Evolutionary conservation across 2,888 invertebrate species (phyloP).

Genomic region (Sclerodermus sp.): DNA sequence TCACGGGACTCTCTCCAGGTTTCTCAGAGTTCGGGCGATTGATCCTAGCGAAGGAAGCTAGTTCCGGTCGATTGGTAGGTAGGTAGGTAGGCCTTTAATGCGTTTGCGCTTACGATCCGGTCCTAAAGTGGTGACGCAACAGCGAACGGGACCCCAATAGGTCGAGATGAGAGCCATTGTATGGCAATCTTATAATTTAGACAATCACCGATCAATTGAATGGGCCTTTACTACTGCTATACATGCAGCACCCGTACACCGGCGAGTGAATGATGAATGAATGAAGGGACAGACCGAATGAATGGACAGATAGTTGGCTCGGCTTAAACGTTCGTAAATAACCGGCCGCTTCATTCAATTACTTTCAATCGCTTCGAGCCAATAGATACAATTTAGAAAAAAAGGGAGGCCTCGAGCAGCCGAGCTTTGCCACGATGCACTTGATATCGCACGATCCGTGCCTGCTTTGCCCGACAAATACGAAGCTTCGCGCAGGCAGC

Average conservation of each 20-base stretch:
- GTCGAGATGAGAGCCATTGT: conserved; percentile 59
- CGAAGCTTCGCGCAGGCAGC: no score
- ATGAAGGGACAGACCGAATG: conserved; percentile 59
- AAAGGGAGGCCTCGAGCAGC: conserved; percentile 17
- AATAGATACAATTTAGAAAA: conserved; percentile 59
- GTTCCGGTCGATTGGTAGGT: not conserved
- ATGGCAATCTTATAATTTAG: conserved; percentile 60
- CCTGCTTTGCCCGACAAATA: no score
- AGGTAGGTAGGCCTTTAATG: conserved; percentile 29
- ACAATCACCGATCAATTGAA: conserved; percentile 60
- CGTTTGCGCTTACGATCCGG: conserved; percentile 48
- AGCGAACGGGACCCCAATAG: conserved; percentile 57
- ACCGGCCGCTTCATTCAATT: conserved; percentile 58
- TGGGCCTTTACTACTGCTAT: conserved; percentile 58
- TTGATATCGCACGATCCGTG: no score
- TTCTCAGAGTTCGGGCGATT: no score
- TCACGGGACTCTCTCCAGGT: no score
- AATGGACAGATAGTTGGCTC: conserved; percentile 59
- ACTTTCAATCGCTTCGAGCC: conserved; percentile 58
- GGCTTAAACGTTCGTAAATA: conserved; percentile 59
- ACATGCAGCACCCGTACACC: conserved; percentile 53
- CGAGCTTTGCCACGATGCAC: not conserved
- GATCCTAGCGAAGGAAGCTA: no score
- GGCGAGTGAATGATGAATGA: conserved; percentile 58
- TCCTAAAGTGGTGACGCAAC: conserved; percentile 57